These are phyloP conservation scores for Lycodopsis pacificus DNA, from an alignment of 2,797 vertebrate genomes.

Conservation along the genomic window DNA sequence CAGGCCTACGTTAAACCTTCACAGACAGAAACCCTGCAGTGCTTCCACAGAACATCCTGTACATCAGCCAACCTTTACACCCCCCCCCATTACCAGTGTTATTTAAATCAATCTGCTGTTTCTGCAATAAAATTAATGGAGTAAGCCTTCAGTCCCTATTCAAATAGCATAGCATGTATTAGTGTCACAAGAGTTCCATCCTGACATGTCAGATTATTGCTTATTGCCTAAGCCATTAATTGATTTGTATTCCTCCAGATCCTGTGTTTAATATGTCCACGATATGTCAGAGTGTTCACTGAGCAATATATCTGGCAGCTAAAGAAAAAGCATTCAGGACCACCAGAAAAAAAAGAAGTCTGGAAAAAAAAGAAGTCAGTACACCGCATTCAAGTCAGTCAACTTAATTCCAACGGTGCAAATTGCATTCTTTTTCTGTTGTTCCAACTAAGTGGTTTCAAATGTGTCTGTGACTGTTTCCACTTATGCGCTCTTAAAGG, in stretches of 20 bases:
- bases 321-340: no score
- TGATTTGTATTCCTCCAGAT: constrained; percentile 64
- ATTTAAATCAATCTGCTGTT: constrained; percentile 76
- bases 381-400: constrained; percentile 63
- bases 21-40: constrained; percentile 16
- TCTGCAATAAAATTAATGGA: constrained; percentile 74
- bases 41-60: constrained; percentile 28
- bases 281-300: constrained; percentile 55
- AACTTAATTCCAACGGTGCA: constrained; percentile 71
- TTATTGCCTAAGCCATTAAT: constrained; percentile 77
- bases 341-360: constrained; percentile 15
- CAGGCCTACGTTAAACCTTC: constrained; percentile 20
- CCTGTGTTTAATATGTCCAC: constrained; percentile 75
- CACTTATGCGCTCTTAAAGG: constrained; percentile 81
- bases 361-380: constrained; percentile 20
- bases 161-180: constrained; percentile 72
- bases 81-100: constrained; percentile 62
- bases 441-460: constrained; percentile 85
- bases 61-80: constrained; percentile 57
- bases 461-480: constrained; percentile 74
- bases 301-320: no score
- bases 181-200: constrained; percentile 72
- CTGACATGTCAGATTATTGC: constrained; percentile 71
- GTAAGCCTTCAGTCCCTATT: constrained; percentile 73
- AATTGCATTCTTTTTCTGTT: constrained; percentile 83